phyloP scores from a whole-genome alignment of 2,113 vertebrate species.

The Labeo catla region DNA sequence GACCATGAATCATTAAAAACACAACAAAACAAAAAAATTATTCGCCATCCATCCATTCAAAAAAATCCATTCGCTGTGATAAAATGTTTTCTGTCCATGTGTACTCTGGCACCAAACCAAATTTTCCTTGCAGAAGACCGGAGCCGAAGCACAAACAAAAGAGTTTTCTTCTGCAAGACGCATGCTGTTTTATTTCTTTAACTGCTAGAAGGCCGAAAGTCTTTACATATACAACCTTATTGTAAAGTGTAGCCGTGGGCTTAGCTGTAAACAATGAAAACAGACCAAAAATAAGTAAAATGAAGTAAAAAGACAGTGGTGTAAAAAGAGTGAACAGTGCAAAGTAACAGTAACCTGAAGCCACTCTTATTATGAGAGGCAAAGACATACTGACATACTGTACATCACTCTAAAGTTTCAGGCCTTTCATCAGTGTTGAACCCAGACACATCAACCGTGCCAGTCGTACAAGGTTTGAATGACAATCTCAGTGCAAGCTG shows the following conservation, averaged over 20 bases:
- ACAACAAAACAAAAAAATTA: too few relatives aligned
- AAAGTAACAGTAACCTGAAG: not conserved
- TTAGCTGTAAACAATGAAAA: not conserved
- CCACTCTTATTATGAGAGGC: not conserved
- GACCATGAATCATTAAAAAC: too few relatives aligned
- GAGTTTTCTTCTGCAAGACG: not conserved
- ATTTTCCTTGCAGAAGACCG: too few relatives aligned
- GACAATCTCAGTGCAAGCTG: slow-evolving; percentile 12
- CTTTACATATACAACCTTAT: not conserved
- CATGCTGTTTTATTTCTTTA: not conserved
- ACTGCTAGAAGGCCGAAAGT: not conserved
- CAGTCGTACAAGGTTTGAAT: slow-evolving; percentile 3
- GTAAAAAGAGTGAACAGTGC: not conserved
- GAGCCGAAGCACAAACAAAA: too few relatives aligned
- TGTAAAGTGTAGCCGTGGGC: not conserved
- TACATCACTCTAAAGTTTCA: slow-evolving; percentile 4
- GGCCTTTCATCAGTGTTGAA: slow-evolving; percentile 22
- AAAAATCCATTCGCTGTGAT: too few relatives aligned
- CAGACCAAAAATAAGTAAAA: not conserved
- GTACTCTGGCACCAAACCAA: too few relatives aligned
- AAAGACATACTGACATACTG: slow-evolving; percentile 6
- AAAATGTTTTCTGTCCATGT: too few relatives aligned
- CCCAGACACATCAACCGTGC: slow-evolving; percentile 14
- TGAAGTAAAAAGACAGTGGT: not conserved
- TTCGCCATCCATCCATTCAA: too few relatives aligned